Base-by-base conservation (phyloP, 2,888 invertebrate species). In the Julus scandinavius region DNA sequence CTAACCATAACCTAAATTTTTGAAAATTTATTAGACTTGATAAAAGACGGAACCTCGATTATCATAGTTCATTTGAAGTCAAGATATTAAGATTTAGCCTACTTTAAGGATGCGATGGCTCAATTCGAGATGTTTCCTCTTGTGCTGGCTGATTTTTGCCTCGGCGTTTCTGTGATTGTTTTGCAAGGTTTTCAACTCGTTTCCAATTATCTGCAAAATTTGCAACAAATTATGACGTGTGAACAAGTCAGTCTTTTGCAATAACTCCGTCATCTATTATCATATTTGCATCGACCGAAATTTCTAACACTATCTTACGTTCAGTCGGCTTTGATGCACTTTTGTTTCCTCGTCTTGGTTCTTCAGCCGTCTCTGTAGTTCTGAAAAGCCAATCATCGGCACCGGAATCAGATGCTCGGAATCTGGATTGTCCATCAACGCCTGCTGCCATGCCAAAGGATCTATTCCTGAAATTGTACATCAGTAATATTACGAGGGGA, bases 351-450 rank as follows among this genome's bases (percentile, higher is more conserved):
- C 95, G 91, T 96, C 91, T 88, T 91, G 98, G 90, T 96, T 96
- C 90, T 96, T 95, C 88, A 97, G 94, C 17, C 99, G 95, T 92
- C 96, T 95, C 92, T 93, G 93, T 4, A 95, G 92, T 90, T 94
- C 94, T 58, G 92, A 92, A 91, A 99, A 98, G 0, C 99, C 99
- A 90, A 98, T 95, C 92, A 99, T 96, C 0, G 98, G 97, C 15
- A 98, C 96, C 0, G 99, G 99, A 91, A 99, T 96, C 91, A 97
- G 96, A 91, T 95, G 95, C 58, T 95, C 95, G 0, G 97, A 95
- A 92, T 99, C 97, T 0, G 99, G 99, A 93, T 99, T 99, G 91
- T 99, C 98, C 49, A 96, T 93, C 91, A 98, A 97, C 0, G 99
- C 99, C 92, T 99, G 98, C 91, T 96, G 96, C 99, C 99, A 99